Percentiles rank a stretch among this genome's conserved stretches.
Evolutionary conservation across 2,888 invertebrate genomes (phyloP).

Genomic region (Cremastobaeus sp.): DNA sequence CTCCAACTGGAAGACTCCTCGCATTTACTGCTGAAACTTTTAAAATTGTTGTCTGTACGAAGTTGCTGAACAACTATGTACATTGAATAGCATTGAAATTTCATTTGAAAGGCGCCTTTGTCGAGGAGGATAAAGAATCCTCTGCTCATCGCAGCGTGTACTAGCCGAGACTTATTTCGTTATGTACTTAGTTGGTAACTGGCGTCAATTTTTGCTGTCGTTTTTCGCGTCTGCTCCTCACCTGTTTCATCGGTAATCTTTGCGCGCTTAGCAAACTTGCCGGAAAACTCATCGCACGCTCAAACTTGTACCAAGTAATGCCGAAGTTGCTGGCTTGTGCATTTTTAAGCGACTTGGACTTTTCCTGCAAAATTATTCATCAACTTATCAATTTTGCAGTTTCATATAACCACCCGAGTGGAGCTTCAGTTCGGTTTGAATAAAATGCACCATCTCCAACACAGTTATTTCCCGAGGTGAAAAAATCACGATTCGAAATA

Average conservation of each 20-base stretch:
- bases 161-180: slow-evolving; percentile 70
- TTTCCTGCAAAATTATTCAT: not conserved
- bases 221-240: not conserved
- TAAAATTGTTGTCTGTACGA: slow-evolving; percentile 15
- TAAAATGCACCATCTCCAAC: too few relatives aligned
- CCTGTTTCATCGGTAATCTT: slow-evolving; percentile 17
- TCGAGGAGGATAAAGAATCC: slow-evolving; percentile 38
- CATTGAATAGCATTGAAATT: slow-evolving; percentile 45
- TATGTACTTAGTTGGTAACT: slow-evolving; percentile 60
- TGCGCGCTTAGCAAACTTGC: not conserved
- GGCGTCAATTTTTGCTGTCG: slow-evolving; percentile 1
- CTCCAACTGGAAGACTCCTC: too few relatives aligned
- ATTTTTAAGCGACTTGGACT: not conserved
- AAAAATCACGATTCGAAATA: too few relatives aligned
- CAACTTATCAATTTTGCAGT: not conserved
- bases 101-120: slow-evolving; percentile 30
- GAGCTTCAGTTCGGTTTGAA: not conserved
- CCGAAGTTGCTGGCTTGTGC: not conserved
- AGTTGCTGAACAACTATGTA: slow-evolving; percentile 24
- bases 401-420: not conserved
- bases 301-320: slow-evolving; percentile 1
- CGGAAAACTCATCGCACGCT: slow-evolving; percentile 4
- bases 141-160: slow-evolving; percentile 33
- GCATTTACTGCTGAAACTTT: too few relatives aligned
- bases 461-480: too few relatives aligned